Conservation (phyloP, 2,797 vertebrate genomes). For the Pteronotus mesoamericanus region DNA sequence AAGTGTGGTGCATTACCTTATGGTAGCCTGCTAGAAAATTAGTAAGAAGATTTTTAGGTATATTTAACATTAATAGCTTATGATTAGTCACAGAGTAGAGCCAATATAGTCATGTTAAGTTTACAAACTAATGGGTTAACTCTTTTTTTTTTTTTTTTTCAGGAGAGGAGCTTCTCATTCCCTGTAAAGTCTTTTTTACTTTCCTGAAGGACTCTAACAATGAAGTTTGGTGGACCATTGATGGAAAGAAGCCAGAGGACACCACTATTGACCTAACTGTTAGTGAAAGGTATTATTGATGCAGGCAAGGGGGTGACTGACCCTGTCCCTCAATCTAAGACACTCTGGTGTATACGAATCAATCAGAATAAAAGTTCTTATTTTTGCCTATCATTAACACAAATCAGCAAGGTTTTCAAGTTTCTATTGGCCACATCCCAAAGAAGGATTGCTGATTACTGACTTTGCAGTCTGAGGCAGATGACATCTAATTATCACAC, state of each 20-base stretch:
- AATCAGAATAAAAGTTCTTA: not conserved
- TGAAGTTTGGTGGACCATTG: slow-evolving; percentile 85
- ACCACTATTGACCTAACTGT: slow-evolving; percentile 73
- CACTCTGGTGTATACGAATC: not conserved
- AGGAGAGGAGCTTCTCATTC: slow-evolving; percentile 82
- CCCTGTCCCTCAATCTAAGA: not conserved
- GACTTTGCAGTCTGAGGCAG: not conserved
- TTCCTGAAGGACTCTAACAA: slow-evolving; percentile 81
- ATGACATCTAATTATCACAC: not conserved
- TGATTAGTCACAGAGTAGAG: not conserved
- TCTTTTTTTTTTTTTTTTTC: not conserved
- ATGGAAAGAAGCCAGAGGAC: slow-evolving; percentile 82
- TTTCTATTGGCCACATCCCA: not conserved
- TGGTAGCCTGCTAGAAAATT: not conserved
- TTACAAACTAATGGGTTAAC: not conserved
- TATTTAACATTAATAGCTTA: not conserved
- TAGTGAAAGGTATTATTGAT: slow-evolving; percentile 75
- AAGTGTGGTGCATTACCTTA: not conserved
- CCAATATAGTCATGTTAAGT: not conserved
- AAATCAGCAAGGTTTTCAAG: not conserved
- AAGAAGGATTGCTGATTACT: not conserved
- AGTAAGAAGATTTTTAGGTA: not conserved
- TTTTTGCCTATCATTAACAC: not conserved
- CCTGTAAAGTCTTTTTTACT: slow-evolving; percentile 81
- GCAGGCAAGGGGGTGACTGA: not conserved